Percentiles rank a stretch among this genome's conserved stretches.
Evolutionary conservation across 2,888 invertebrate species (phyloP).

Genomic region (Tubulanus polymorphus): DNA sequence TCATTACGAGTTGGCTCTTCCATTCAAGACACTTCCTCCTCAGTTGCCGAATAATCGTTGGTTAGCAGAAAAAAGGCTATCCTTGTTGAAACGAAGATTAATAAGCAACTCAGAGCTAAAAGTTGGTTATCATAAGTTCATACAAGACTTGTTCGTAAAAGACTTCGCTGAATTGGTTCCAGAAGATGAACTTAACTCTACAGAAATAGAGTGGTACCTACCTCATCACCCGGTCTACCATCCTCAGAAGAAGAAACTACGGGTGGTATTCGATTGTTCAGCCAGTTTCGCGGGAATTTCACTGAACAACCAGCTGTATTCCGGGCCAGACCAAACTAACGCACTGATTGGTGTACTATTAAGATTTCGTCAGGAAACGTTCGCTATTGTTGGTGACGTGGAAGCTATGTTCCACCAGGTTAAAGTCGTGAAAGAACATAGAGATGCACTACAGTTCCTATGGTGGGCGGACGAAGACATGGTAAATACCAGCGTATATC

Average conservation of each 20-base stretch:
- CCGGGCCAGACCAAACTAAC: not conserved
- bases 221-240: not conserved
- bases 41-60: not conserved
- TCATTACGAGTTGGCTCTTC: slow-evolving; percentile 4
- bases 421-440: not conserved
- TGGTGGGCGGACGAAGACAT: not conserved
- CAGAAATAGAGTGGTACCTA: slow-evolving; percentile 1
- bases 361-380: not conserved
- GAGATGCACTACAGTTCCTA: slow-evolving; percentile 1
- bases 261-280: slow-evolving; percentile 4
- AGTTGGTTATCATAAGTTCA: not conserved
- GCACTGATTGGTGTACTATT: not conserved
- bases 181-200: not conserved
- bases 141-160: not conserved
- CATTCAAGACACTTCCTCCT: slow-evolving; percentile 1
- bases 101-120: not conserved
- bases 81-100: not conserved
- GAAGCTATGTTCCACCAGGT: slow-evolving; percentile 4
- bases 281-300: not conserved
- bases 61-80: not conserved
- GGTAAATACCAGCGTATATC: not conserved
- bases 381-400: slow-evolving; percentile 1
- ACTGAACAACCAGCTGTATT: not conserved
- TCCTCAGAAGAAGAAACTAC: not conserved
- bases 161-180: not conserved